phyloP scores from a whole-genome alignment of 2,888 invertebrate genomes.

The Lymantria dispar region DNA sequence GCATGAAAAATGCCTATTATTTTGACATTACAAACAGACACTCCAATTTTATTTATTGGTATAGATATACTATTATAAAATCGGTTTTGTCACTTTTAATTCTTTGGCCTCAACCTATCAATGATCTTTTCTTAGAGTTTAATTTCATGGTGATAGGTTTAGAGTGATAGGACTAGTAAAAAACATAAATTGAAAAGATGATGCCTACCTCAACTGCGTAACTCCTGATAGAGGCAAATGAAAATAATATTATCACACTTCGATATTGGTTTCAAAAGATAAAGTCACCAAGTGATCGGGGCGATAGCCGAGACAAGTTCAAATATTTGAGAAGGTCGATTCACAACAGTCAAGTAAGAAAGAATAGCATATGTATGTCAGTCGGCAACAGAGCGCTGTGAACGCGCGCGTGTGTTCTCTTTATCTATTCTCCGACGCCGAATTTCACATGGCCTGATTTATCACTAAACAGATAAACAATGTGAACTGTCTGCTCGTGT shows the following conservation, averaged over 20 bases:
- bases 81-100: too few species aligned
- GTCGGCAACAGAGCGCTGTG: conserved; percentile 37
- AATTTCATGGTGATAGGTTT: too few species aligned
- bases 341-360: conserved; percentile 42
- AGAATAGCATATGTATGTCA: conserved; percentile 50
- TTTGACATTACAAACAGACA: too few species aligned
- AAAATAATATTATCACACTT: conserved; percentile 31
- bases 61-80: too few species aligned
- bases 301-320: conserved; percentile 53
- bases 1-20: too few species aligned
- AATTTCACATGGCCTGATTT: conserved; percentile 44
- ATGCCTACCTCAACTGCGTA: too few species aligned
- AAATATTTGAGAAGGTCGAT: conserved; percentile 65
- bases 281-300: conserved; percentile 35
- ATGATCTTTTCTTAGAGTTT: too few species aligned
- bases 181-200: too few species aligned
- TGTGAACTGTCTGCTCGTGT: conserved; percentile 22
- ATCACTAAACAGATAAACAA: conserved; percentile 30
- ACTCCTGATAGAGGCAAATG: conserved; percentile 19
- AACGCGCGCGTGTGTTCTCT: conserved; percentile 31
- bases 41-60: too few species aligned
- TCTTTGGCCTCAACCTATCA: too few species aligned
- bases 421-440: conserved; percentile 34
- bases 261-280: conserved; percentile 32
- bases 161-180: too few species aligned